Evolutionary conservation across 2,888 invertebrate species (phyloP), one percentile per base, ranked within the genome.

Genomic region (Melanchra persicariae): DNA sequence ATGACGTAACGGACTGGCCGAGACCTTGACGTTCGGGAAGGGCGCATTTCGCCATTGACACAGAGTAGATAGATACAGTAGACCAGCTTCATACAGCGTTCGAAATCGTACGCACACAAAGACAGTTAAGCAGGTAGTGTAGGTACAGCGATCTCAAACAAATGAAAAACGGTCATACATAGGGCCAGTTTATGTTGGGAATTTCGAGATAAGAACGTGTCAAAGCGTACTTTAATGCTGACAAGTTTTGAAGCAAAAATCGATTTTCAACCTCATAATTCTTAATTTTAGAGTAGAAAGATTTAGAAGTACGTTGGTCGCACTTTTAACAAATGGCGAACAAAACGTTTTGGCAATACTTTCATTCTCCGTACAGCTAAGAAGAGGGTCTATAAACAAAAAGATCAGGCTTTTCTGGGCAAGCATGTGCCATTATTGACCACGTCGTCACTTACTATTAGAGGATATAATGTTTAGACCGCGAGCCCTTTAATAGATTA

Each of bases 1-100:
- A 84, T 91, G 91, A 91, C 91, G 91, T 85, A 86, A 90, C 62
- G 43, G 81, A 76, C 74, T 87, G 89, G 74, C 90, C 91, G 81
- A 90, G 90, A 89, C 90, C 91, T 87, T 88, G 84, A 64, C 43
- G 54, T 47, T 62, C 62, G 67, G 74, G 84, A 84, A 87, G 85
- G 88, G 82, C 83, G 78, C 60, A 70, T 73, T 80, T 76, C 70
- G 77, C 79, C 83, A 83, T 80, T 40, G 74, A 52, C 45, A 62
- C 17, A 22, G n/a, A 54, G 12, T 30, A 54, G 4, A 45, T 22
- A n/a, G 10, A 0, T 12, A 19, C 52, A 61, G 45, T 52, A 45
- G 15, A 6, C 8, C 1, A 1, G 0, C 3, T 72, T 34, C 17
- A n/a, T 6, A n/a, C 9, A 45, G 26, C 5, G 12, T n/a, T 2